Evolutionary conservation across 2,797 vertebrate species (phyloP).

Genomic region (Epinephelus awoara): DNA sequence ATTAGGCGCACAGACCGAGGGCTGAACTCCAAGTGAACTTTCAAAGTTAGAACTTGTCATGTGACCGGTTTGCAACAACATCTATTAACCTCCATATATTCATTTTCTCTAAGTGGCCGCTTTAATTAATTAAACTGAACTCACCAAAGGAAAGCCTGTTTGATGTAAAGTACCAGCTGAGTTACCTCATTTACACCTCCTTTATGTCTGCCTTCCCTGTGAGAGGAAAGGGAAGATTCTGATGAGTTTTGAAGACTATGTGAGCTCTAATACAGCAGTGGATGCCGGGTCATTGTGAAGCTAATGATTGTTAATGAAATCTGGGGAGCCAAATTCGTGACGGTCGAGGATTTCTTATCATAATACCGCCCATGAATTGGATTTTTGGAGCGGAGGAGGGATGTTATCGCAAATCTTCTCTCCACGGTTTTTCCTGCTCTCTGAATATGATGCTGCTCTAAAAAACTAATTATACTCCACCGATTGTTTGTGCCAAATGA

Average conservation of each 20-base stretch:
- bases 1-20: slow-evolving; percentile 10
- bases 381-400: slow-evolving; percentile 17
- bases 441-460: slow-evolving; percentile 32
- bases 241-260: slow-evolving; percentile 39
- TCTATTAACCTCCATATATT: slow-evolving; percentile 46
- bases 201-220: slow-evolving; percentile 23
- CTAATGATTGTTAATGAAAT: slow-evolving; percentile 47
- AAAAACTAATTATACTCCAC: slow-evolving; percentile 57
- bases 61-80: slow-evolving; percentile 29
- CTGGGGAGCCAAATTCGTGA: neutral
- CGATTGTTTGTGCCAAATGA: slow-evolving; percentile 54
- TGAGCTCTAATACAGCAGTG: neutral
- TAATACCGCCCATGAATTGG: slow-evolving; percentile 21
- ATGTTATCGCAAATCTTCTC: slow-evolving; percentile 7
- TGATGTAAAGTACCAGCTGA: slow-evolving; percentile 42
- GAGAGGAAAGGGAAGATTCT: slow-evolving; percentile 7
- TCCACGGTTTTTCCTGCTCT: slow-evolving; percentile 11
- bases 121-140: slow-evolving; percentile 58
- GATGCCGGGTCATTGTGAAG: slow-evolving; percentile 19
- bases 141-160: slow-evolving; percentile 40
- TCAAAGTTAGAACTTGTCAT: slow-evolving; percentile 19
- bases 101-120: slow-evolving; percentile 52
- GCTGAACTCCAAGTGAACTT: slow-evolving; percentile 22
- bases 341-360: slow-evolving; percentile 22
- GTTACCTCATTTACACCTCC: slow-evolving; percentile 40